Base-by-base conservation (phyloP, 2,113 vertebrate genomes). In the Macroglossus sobrinus region DNA sequence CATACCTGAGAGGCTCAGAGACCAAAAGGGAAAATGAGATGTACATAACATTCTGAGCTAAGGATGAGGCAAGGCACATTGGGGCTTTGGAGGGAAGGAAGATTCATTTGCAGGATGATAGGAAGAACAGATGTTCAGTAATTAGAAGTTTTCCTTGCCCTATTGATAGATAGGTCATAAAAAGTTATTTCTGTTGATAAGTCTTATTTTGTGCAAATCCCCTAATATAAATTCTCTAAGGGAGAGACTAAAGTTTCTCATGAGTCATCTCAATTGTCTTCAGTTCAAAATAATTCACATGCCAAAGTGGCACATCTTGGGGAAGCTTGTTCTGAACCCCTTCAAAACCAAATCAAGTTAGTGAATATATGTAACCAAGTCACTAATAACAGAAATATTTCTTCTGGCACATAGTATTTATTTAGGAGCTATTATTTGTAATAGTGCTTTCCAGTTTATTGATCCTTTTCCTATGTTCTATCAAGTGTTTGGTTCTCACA, bases 341-440 rank as follows among this genome's bases (percentile, higher is more conserved):
- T 81, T 81, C 24, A 43, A 81, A 43, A 13, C 13, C 10, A 63
- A 50, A 50, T 84, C 38, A 75, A 35, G 9, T 43, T 69, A 71
- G 45, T 84, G 50, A 84, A 26, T 50, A 43, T 64, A 64, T 84
- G n/a, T 38, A 55, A 75, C 13, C 16, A 75, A 75, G 33, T 21
- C 43, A 74, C 21, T 66, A 86, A 72, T 84, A 90, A 71, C 18
- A 91, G 57, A 92, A 80, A 84, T 78, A 79, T n/a, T 82, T 94
- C 18, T 90, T 38, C 30, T 80, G 61, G 15, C 6, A 63, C 11
- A 19, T 35, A 87, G 3, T 78, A 63, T 26, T 76, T 57, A 75
- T 21, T 69, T 38, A 92, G 47, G 22, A 68, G 14, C 24, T 86
- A 0, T 40, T 92, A 68, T 92, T 95, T 93, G 22, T 22, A 80